A percentile compares a stretch with the other conserved stretches of the same genome.
These are phyloP conservation scores for Dasypolia templi DNA, from an alignment of 2,888 invertebrate species.

Conservation along the genomic window DNA sequence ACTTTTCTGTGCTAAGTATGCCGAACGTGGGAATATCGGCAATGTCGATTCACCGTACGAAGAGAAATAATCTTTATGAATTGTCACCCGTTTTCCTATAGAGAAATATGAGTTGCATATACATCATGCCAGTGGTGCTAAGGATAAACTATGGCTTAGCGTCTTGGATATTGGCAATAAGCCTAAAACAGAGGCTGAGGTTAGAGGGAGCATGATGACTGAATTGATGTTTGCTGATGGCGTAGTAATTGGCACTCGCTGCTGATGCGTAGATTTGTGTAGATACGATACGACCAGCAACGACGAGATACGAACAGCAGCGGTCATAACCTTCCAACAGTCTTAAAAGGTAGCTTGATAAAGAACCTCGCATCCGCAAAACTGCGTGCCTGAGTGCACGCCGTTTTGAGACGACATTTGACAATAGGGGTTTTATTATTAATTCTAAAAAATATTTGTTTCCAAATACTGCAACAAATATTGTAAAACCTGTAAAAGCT, in stretches of 20 bases:
- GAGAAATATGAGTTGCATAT: conserved; percentile 39
- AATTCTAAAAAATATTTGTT: no score
- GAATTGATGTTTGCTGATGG: conserved; percentile 3
- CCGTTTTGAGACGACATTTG: no score
- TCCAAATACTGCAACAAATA: no score
- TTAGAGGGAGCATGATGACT: conserved; percentile 9
- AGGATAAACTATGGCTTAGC: conserved; percentile 16
- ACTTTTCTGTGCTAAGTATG: conserved; percentile 78
- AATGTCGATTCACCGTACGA: conserved; percentile 56
- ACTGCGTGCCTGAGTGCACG: no score
- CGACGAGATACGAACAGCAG: no score
- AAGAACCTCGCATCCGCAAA: no score
- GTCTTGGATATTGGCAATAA: conserved; percentile 29
- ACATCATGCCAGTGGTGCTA: conserved; percentile 10
- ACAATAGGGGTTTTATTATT: no score
- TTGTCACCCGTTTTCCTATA: conserved; percentile 48
- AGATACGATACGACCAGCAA: no score
- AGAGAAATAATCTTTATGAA: conserved; percentile 56
- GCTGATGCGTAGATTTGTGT: background rate
- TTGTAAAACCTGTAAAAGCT: no score
- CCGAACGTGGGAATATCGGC: conserved; percentile 63
- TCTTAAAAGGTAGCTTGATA: no score
- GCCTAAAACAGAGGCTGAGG: conserved; percentile 12
- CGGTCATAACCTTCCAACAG: background rate
- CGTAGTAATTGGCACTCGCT: background rate